These are phyloP conservation scores for Alitta virens DNA, from an alignment of 2,888 invertebrate species.

Conservation along the genomic window DNA sequence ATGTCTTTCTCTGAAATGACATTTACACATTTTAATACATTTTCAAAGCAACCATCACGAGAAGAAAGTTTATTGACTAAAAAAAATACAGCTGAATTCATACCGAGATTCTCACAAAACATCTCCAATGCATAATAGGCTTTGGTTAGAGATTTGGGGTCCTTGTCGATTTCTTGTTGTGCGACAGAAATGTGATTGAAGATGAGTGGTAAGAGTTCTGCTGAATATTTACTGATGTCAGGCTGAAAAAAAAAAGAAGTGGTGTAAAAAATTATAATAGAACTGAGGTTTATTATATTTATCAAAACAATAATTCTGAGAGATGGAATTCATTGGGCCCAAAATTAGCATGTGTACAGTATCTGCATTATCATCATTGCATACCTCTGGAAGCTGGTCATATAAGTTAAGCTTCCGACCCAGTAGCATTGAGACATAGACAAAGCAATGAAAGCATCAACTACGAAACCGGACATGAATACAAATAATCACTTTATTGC, in stretches of 20 bases:
- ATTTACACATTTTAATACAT: background rate
- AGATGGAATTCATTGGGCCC: too few species aligned
- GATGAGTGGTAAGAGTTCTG: conserved; percentile 70
- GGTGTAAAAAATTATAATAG: too few species aligned
- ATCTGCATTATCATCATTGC: too few species aligned
- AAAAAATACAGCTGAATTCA: background rate
- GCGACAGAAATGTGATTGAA: conserved; percentile 64
- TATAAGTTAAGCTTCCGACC: too few species aligned
- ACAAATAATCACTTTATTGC: too few species aligned
- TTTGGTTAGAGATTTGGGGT: conserved; percentile 58
- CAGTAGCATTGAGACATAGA: too few species aligned
- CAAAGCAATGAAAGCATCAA: too few species aligned
- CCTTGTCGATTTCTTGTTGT: conserved; percentile 51
- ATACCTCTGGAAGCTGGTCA: too few species aligned
- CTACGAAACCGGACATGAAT: too few species aligned
- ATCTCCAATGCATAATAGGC: conserved; percentile 79
- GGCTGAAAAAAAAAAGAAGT: conserved; percentile 65
- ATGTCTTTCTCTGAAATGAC: conserved; percentile 64
- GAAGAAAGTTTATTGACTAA: conserved; percentile 65
- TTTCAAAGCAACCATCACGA: conserved; percentile 60
- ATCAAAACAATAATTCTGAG: too few species aligned
- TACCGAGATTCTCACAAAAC: conserved; percentile 71
- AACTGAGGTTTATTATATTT: too few species aligned
- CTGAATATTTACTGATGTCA: conserved; percentile 72
- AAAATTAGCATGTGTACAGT: too few species aligned